These are phyloP conservation scores for Eriosoma lanigerum DNA, from an alignment of 1,140 invertebrate species.

Conservation along the genomic window DNA sequence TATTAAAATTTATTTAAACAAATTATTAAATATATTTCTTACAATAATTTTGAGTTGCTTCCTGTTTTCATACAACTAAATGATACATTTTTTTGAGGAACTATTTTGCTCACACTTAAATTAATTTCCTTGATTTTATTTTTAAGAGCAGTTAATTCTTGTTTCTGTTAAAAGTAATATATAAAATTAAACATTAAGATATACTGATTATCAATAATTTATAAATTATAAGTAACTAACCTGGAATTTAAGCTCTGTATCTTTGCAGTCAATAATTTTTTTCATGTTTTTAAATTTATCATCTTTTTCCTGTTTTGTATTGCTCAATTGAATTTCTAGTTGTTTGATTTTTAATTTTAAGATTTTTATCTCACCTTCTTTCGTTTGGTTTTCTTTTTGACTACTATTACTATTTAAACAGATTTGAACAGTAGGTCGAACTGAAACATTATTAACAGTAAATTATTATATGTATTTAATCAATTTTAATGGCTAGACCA, in stretches of 20 bases:
- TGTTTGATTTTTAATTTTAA: conserved; percentile 44
- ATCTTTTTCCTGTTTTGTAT: conserved; percentile 46
- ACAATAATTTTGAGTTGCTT: conserved; percentile 42
- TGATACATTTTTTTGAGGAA: conserved; percentile 46
- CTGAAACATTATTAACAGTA: background rate
- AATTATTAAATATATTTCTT: conserved; percentile 1
- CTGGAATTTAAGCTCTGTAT: conserved; percentile 41
- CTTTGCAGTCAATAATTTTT: conserved; percentile 26
- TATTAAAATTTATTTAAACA: background rate
- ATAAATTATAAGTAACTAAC: background rate
- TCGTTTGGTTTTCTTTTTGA: background rate
- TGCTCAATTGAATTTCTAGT: conserved; percentile 36
- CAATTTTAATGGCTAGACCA: no score
- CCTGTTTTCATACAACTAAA: conserved; percentile 48
- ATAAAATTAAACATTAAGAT: background rate
- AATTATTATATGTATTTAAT: background rate
- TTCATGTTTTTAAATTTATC: conserved; percentile 35
- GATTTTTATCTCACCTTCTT: conserved; percentile 39
- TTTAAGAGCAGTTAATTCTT: conserved; percentile 37
- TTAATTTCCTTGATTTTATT: conserved; percentile 45
- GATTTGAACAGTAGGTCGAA: background rate
- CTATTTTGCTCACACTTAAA: conserved; percentile 17
- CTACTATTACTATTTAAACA: background rate
- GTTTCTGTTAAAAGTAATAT: conserved; percentile 27
- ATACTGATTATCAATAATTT: no score